Evolutionary conservation across 2,888 invertebrate species (phyloP), one percentile per base, ranked within the genome.

Genomic region (Tenthredo amoena): DNA sequence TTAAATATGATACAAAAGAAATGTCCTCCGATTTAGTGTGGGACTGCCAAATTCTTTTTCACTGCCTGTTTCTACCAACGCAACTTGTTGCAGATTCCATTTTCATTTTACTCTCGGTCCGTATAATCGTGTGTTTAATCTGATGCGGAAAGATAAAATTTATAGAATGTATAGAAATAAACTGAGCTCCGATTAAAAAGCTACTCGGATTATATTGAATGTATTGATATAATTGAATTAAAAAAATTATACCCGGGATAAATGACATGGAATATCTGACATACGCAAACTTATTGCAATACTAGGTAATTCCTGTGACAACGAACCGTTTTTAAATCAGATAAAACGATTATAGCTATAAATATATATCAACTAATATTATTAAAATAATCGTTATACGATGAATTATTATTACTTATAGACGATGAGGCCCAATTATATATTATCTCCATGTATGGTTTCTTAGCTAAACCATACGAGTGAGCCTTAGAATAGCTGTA

Each of bases 261-360:
- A 50, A 31, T 50, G 34, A 18, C 34, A 31, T 55, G 34, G n/a
- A 55, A 77, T 55, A 40, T 40, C 18, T 50, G n/a, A 74, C 26
- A 6, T 31, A 55, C n/a, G 26, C 26, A n/a, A 77, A 55, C 9
- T 77, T 77, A 77, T 77, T 55, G 55, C 77, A 77, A 81, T 81
- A 62, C 7, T 31, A 34, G 68, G 18, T 34, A 81, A 18, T 81
- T 37, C 15, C 4, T 40, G 26, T 62, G 21, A 37, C 26, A 37
- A 21, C n/a, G 21, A 37, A 79, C 79, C 26, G 5, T 26, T 58
- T 37, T 37, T 21, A 21, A 37, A 9, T 10, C 6, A 62, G 21
- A 58, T 58, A 58, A 58, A 65, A 65, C 21, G 15, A 26, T 15
- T 31, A 37, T 40, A 21, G 21, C 72, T 40, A 43, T 31, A 21